Conservation (phyloP, 2,797 vertebrate species). For the Dermochelys coriacea region DNA sequence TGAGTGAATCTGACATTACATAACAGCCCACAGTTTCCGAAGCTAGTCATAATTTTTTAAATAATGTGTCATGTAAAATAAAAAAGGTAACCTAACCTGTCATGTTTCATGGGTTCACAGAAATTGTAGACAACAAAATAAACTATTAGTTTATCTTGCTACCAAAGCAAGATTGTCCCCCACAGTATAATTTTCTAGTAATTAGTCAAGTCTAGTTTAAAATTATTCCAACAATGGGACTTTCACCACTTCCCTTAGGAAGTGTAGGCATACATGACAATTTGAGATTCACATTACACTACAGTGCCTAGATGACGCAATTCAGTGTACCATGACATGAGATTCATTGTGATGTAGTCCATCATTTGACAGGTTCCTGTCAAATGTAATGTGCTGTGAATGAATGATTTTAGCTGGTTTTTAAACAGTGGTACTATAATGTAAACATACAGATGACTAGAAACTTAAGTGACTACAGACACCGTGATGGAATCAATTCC, state of each 20-base stretch:
- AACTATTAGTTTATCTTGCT: background rate
- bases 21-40: background rate
- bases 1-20: background rate
- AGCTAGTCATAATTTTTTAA: background rate
- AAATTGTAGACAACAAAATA: background rate
- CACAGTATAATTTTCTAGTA: constrained; percentile 33
- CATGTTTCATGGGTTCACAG: background rate
- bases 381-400: background rate
- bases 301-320: constrained; percentile 7
- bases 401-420: background rate
- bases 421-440: background rate
- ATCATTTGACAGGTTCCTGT: constrained; percentile 31
- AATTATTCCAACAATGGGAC: constrained; percentile 40
- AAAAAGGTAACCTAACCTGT: background rate
- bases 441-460: background rate
- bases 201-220: constrained; percentile 19
- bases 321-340: constrained; percentile 38
- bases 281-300: constrained; percentile 57
- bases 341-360: constrained; percentile 49
- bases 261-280: constrained; percentile 26
- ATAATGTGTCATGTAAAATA: background rate
- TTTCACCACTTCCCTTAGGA: constrained; percentile 33
- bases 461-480: background rate
- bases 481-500: background rate
- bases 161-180: background rate